A percentile compares a stretch with the other conserved stretches of the same genome.
Evolutionary conservation across 2,888 invertebrate species (phyloP).

Genomic region (Xanthorhoe spadicearia): DNA sequence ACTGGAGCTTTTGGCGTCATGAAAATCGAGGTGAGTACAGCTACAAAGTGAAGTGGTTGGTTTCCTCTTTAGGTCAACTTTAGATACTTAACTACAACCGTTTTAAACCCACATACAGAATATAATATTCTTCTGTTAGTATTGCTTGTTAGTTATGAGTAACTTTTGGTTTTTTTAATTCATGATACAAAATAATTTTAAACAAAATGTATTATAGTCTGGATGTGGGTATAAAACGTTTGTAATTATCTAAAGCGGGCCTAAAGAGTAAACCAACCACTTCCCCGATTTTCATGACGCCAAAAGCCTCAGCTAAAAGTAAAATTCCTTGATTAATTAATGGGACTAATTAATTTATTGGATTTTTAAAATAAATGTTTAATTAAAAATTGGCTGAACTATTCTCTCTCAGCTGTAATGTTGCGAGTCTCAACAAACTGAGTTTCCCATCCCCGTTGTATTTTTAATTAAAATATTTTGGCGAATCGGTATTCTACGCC

Average conservation of each 20-base stretch:
- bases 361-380: not conserved
- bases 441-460: constrained; percentile 52
- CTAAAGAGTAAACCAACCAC: constrained; percentile 7
- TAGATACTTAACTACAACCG: too few relatives aligned
- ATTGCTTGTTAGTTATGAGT: too few relatives aligned
- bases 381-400: not conserved
- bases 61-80: not conserved
- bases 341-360: too few relatives aligned
- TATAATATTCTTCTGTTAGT: too few relatives aligned
- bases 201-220: too few relatives aligned
- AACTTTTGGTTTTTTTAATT: too few relatives aligned
- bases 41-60: constrained; percentile 1
- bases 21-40: constrained; percentile 48
- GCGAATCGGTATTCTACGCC: constrained; percentile 47
- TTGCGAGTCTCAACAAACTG: constrained; percentile 51
- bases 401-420: constrained; percentile 21
- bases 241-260: too few relatives aligned
- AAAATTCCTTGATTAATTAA: too few relatives aligned
- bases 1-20: constrained; percentile 54
- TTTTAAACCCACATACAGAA: too few relatives aligned
- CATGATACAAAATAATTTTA: too few relatives aligned
- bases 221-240: too few relatives aligned
- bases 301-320: constrained; percentile 56
- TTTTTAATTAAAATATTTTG: constrained; percentile 66
- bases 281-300: constrained; percentile 55